phyloP scores from a whole-genome alignment of 37 sponge, comb jelly and placozoan species.

The Beroe forskalii region DNA sequence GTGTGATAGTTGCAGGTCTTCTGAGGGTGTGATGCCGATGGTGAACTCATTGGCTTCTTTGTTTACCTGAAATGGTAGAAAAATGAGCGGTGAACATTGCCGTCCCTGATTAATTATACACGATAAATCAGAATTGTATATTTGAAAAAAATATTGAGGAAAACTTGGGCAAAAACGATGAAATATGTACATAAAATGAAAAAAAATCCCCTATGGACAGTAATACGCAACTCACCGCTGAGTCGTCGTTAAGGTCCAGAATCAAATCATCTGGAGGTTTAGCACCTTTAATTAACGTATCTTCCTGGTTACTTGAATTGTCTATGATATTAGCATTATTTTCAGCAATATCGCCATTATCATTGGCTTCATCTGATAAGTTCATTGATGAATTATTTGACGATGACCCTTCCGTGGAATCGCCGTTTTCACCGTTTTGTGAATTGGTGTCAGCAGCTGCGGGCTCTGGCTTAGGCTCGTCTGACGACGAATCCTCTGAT shows the following conservation, averaged over 20 bases:
- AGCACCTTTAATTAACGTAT: not conserved
- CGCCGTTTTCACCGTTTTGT: not conserved
- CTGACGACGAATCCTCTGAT: not conserved
- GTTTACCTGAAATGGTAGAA: not conserved
- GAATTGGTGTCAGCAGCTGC: no score
- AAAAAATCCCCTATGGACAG: no score
- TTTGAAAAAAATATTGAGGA: no score
- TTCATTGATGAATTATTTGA: not conserved
- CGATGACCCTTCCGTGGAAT: not conserved
- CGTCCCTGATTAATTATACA: no score
- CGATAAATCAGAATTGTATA: no score
- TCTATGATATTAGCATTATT: not conserved
- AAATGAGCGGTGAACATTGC: not conserved
- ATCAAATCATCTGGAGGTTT: not conserved
- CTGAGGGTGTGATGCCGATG: conserved; percentile 8
- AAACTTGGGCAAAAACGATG: no score
- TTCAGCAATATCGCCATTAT: not conserved
- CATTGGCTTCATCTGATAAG: not conserved
- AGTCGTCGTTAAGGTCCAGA: not conserved
- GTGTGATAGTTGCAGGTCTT: conserved; percentile 24
- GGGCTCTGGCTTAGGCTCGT: no score
- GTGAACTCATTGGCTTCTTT: conserved; percentile 62
- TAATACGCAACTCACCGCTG: not conserved
- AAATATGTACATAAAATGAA: no score
- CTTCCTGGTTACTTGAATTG: not conserved